These are phyloP conservation scores for Saccostrea echinata DNA, from an alignment of 1,140 invertebrate genomes.

Conservation along the genomic window DNA sequence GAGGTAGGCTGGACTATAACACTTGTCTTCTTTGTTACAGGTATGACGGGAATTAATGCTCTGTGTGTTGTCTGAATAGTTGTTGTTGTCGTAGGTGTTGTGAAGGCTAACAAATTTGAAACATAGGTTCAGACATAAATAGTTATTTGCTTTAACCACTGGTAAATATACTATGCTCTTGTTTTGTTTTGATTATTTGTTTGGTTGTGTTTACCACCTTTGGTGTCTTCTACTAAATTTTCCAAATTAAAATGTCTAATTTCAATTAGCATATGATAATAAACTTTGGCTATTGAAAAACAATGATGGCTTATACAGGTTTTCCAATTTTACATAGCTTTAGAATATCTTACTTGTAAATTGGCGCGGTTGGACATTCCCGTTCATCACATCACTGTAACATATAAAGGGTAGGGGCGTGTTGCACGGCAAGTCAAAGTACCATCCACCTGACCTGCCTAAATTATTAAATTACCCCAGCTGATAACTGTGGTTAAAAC, in stretches of 20 bases:
- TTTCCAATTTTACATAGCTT: background rate
- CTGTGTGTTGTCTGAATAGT: background rate
- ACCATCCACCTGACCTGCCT: constrained; percentile 20
- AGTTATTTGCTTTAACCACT: no score
- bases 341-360: background rate
- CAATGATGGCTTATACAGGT: no score
- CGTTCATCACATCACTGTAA: background rate
- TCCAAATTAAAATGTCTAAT: no score
- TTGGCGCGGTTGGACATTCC: background rate
- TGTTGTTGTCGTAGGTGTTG: background rate
- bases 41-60: background rate
- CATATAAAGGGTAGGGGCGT: background rate
- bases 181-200: no score
- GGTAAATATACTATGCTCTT: no score
- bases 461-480: background rate
- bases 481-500: no score
- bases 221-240: no score
- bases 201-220: no score
- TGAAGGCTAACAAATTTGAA: background rate
- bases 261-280: no score
- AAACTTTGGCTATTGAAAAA: no score
- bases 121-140: no score
- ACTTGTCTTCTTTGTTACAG: background rate
- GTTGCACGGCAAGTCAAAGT: constrained; percentile 13
- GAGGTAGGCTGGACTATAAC: background rate